Conservation (phyloP, 2,888 invertebrate species). For the Rhogogaster chlorosoma region DNA sequence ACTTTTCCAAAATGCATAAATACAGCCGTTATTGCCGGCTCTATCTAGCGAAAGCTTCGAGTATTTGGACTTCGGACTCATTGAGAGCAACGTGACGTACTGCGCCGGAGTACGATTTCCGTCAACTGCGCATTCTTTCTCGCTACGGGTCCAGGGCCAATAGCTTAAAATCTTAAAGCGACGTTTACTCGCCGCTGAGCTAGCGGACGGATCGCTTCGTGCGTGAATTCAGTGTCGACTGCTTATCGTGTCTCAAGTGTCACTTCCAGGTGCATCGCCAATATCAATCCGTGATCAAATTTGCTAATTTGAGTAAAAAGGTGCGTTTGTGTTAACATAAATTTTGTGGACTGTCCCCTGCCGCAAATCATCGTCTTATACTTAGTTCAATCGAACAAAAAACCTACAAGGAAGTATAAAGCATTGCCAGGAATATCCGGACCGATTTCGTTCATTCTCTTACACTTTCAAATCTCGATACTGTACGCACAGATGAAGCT, state of each 20-base stretch:
- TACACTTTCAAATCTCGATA: neutral
- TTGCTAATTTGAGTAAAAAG: constrained; percentile 36
- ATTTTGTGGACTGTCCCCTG: neutral
- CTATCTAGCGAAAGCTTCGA: neutral
- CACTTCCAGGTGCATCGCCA: constrained; percentile 45
- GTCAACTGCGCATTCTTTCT: constrained; percentile 32
- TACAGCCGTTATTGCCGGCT: neutral
- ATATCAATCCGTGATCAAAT: constrained; percentile 31
- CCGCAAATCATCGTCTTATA: neutral
- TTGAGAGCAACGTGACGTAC: constrained; percentile 33
- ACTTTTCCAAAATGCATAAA: neutral
- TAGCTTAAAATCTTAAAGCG: constrained; percentile 30
- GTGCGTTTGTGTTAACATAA: constrained; percentile 43
- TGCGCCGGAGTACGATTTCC: constrained; percentile 8
- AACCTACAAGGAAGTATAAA: constrained; percentile 1
- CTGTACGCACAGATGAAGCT: neutral
- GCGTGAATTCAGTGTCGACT: constrained; percentile 16
- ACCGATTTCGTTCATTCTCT: neutral
- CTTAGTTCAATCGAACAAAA: neutral
- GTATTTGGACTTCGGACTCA: constrained; percentile 6
- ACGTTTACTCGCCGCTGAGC: constrained; percentile 49
- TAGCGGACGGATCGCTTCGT: constrained; percentile 46
- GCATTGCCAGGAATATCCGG: constrained; percentile 15
- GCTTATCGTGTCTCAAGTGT: constrained; percentile 46
- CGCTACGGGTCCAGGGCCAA: constrained; percentile 34